Percentiles rank a stretch among this genome's conserved stretches.
phyloP scores from a whole-genome alignment of 1,140 invertebrate species.

The Steinernema feltiae region DNA sequence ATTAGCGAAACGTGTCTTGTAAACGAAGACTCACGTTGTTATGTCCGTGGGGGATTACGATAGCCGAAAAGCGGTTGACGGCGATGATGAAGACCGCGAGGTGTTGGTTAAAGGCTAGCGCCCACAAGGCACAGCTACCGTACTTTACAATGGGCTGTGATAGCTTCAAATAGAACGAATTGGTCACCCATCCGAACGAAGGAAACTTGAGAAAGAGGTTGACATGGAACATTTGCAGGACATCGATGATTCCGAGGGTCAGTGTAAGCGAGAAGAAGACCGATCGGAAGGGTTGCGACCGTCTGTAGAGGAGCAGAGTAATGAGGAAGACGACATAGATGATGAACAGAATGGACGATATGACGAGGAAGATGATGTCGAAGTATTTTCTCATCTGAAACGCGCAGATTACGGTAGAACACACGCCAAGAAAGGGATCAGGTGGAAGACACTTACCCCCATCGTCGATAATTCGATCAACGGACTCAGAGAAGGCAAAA shows the following conservation, averaged over 20 bases:
- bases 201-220: neutral
- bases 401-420: neutral
- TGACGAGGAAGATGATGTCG: neutral
- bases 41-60: neutral
- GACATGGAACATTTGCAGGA: neutral
- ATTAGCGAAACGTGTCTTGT: too few relatives aligned
- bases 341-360: neutral
- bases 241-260: neutral
- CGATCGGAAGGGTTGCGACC: constrained; percentile 1
- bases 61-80: neutral
- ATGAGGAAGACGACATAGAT: neutral
- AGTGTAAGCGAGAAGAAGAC: constrained; percentile 8
- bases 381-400: neutral
- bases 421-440: neutral
- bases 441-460: neutral
- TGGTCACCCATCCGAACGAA: neutral
- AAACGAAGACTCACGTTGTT: neutral
- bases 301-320: neutral
- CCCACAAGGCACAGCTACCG: neutral
- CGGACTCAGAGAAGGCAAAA: neutral
- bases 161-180: neutral
- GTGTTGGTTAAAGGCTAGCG: neutral
- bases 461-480: neutral
- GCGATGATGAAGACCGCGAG: neutral
- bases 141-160: neutral